Conservation (phyloP, 1,140 invertebrate genomes). For the Lepidurus arcticus region DNA sequence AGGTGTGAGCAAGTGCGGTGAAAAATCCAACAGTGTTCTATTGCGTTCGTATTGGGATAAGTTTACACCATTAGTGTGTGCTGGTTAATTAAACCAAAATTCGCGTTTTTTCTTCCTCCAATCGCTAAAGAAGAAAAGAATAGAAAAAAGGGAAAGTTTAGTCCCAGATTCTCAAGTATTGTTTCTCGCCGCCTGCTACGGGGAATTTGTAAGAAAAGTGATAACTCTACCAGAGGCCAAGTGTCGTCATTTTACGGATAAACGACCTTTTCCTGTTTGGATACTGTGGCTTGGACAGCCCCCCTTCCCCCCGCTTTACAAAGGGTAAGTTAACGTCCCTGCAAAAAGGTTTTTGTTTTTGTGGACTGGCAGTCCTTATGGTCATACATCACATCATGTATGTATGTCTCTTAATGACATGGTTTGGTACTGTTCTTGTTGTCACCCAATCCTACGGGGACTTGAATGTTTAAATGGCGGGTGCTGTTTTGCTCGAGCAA, state of each 20-base stretch:
- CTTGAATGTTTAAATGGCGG: slow-evolving; percentile 21
- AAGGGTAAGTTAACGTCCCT: background rate
- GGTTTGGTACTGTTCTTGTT: slow-evolving; percentile 7
- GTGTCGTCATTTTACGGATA: background rate
- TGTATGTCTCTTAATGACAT: slow-evolving; percentile 11
- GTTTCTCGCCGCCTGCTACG: too few species aligned
- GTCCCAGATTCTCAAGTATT: too few species aligned
- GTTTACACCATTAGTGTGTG: background rate
- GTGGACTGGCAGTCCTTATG: background rate
- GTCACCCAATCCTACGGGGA: slow-evolving; percentile 20
- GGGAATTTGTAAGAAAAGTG: too few species aligned
- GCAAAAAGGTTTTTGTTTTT: background rate
- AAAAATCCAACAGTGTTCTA: background rate
- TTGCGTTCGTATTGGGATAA: background rate
- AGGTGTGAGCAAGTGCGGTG: background rate
- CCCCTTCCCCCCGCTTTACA: background rate
- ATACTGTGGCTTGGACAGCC: background rate
- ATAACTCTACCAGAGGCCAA: background rate
- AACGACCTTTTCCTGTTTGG: background rate
- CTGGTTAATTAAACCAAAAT: background rate
- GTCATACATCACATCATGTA: slow-evolving; percentile 4
- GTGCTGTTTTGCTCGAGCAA: background rate
- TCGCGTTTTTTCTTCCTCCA: too few species aligned
- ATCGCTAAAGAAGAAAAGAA: too few species aligned
- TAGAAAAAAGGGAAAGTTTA: too few species aligned